Base-by-base conservation (phyloP, 2,113 vertebrate species). In the Psilopsiagon aymara region DNA sequence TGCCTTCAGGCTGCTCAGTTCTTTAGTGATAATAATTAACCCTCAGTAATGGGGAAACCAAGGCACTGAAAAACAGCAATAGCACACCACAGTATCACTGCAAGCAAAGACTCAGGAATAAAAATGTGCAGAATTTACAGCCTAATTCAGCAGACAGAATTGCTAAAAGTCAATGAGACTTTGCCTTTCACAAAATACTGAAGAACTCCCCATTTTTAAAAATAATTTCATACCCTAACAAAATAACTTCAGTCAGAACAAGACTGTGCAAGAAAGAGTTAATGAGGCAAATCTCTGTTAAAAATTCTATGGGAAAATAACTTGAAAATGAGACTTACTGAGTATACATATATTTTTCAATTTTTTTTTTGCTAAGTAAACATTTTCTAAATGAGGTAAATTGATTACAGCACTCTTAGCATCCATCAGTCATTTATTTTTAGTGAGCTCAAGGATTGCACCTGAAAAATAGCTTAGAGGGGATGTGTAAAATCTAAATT, bases 321-420 rank as follows among this genome's bases (percentile, higher is more conserved):
- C 84, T 70, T 84, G 85, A 95, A 96, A 94, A 93, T 94, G 57
- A 87, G 82, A 92, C 82, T 97, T 96, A 92, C 82, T 93, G 60
- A 92, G 68, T 96, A 86, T 87, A 94, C 85, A 71, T 97, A 95
- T 97, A 96, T 92, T 97, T 97, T 96, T 96, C 88, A 86, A 84
- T 4, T 23, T 94, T 87, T 86, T 97, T 96, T 97, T 96, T 91
- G 68, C 97, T 95, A 97, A 97, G 95, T 94, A 98, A 97, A 98
- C 92, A 16, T 97, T 97, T 98, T 97, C 97, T 97, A 97, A 97
- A 96, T n/a, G 96, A 97, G 95, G 68, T 95, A 96, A 95, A 97
- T 96, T 98, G 97, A 98, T 98, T 98, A 92, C 97, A 95, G 91
- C 67, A 43, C 98, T 97, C 97, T 98, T 95, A 97, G 96, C 96